Conservation (phyloP, 2,888 invertebrate species). For the Amphipoea lucens region DNA sequence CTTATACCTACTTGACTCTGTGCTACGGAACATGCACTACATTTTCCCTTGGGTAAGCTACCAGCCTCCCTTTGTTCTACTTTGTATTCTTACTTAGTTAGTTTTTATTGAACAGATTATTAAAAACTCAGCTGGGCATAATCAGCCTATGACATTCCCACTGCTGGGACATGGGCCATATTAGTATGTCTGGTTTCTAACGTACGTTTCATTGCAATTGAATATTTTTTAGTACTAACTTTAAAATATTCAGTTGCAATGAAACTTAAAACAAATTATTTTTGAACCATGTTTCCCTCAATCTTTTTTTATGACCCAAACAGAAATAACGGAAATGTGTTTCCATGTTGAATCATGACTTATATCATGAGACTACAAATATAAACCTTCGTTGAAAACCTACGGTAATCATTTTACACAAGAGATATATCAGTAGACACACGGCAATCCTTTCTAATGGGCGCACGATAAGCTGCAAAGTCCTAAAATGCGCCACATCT, state of each 20-base stretch:
- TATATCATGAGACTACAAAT: neutral
- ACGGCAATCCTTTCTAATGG: constrained; percentile 55
- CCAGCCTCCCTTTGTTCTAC: neutral
- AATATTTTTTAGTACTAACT: no score
- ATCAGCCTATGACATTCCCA: no score
- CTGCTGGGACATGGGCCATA: no score
- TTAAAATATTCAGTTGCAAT: neutral
- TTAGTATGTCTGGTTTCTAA: no score
- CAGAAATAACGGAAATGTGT: neutral
- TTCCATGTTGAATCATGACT: neutral
- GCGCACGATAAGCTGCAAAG: constrained; percentile 58
- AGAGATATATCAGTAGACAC: constrained; percentile 42
- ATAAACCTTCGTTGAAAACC: constrained; percentile 14
- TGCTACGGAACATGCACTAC: neutral
- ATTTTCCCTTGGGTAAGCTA: neutral
- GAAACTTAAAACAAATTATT: neutral
- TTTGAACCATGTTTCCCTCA: neutral
- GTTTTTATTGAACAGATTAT: neutral
- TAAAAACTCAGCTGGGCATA: neutral
- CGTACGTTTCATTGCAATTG: no score
- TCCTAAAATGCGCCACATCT: constrained; percentile 60
- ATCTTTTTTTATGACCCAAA: neutral
- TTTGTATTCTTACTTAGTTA: neutral
- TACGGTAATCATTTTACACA: constrained; percentile 41
- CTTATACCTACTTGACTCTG: neutral